Evolutionary conservation across 2,797 vertebrate genomes (phyloP).

Genomic region (Gymnoscopelus braueri): DNA sequence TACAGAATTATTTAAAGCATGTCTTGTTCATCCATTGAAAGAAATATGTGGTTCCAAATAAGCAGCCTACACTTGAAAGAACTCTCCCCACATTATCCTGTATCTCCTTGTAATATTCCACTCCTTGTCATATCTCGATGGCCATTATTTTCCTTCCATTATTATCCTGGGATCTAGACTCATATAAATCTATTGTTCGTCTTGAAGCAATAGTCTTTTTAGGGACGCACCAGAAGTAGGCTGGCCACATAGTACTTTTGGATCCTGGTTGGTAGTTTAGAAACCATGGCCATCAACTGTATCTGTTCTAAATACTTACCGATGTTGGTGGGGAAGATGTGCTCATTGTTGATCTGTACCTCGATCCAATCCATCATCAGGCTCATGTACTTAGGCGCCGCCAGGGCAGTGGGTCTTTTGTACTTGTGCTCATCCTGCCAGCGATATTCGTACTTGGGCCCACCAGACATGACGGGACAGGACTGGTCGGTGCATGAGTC

Average conservation of each 20-base stretch:
- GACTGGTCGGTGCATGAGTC: conserved; percentile 92
- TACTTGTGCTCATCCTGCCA: conserved; percentile 95
- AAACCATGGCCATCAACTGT: not conserved
- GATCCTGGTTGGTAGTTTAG: not conserved
- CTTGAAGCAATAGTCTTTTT: not conserved
- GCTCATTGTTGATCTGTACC: conserved; percentile 96
- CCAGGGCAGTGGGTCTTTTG: conserved; percentile 89
- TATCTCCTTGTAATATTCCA: not conserved
- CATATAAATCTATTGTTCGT: not conserved
- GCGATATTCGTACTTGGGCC: conserved; percentile 94
- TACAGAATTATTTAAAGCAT: not conserved
- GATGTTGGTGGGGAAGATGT: conserved; percentile 92
- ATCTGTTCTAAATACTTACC: conserved; percentile 80
- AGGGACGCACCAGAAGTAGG: not conserved
- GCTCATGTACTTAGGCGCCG: conserved; percentile 94
- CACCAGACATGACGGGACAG: conserved; percentile 93
- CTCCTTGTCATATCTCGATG: not conserved
- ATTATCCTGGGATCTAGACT: not conserved
- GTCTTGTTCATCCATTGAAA: not conserved
- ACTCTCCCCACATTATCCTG: no score
- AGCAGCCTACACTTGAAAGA: not conserved
- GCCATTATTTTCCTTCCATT: not conserved
- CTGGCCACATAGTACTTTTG: conserved; percentile 4
- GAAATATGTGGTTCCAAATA: not conserved
- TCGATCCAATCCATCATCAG: conserved; percentile 98